Base-by-base conservation (phyloP, 2,797 vertebrate genomes). In the Smutsia gigantea region DNA sequence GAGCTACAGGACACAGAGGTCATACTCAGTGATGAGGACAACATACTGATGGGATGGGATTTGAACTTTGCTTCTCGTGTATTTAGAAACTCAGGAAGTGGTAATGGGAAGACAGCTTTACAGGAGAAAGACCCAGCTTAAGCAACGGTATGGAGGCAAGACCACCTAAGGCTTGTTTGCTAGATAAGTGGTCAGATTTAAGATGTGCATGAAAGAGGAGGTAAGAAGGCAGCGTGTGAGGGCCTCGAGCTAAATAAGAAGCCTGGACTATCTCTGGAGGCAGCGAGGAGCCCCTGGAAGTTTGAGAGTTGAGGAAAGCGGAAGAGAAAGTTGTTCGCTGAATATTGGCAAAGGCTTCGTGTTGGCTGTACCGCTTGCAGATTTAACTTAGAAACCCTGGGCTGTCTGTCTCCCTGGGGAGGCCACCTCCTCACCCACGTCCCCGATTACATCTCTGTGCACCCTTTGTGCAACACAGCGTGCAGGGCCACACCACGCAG, bases 41-140 rank as follows among this genome's bases (percentile, higher is more conserved):
- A 31, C 8, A 10, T 4, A 1, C 1, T 2, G 18, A 12, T 9
- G 10, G 19, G 9, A 31, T 15, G 29, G 25, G 53, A 18, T 39
- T 57, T 10, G 21, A 31, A 34, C 51, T 49, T 51, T 46, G 17
- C 55, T 71, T n/a, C 63, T 75, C 72, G 13, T 53, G 71, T 29
- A 49, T 66, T 51, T 10, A 51, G 37, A 64, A 84, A 25, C 46
- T 8, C 42, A 46, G n/a, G 17, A 17, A 31, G 55, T 5, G 9
- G 39, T 57, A 37, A 19, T 23, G 46, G 27, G 23, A 57, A 29
- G 57, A 31, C 3, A 18, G 12, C 42, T 53, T 29, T 49, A 2
- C 1, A 18, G 25, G 68, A 87, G 42, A n/a, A 90, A 46, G 46
- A 51, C 49, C 27, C 39, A 68, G 72, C 29, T 17, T 64, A 79